Evolutionary conservation across 2,888 invertebrate genomes (phyloP), one percentile per base, ranked within the genome.

Genomic region (Temnothorax ravouxi): DNA sequence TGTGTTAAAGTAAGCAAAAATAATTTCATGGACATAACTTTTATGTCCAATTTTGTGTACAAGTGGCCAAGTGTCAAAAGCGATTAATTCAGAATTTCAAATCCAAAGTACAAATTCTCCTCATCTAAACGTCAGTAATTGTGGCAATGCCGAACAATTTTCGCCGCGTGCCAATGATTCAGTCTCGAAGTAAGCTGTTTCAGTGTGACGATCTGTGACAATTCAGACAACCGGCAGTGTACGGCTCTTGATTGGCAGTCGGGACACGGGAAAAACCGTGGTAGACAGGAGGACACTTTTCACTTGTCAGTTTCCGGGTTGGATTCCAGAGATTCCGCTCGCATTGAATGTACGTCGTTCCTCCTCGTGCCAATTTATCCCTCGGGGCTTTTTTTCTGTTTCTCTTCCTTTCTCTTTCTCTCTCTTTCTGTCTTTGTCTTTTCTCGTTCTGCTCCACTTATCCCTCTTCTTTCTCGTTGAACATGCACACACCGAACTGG

Each of bases 261-360:
- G 52, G 64, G 21, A 62, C 54, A 56, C 8, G 54, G 54, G 41
- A 77, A 66, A 66, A 77, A 77, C 66, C 41, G 64, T 41, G 44
- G 15, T 59, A 79, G 56, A 79, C 56, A 47, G 79, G 47, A 29
- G 25, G 56, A 56, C 67, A 67, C 67, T 56, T 69, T 79, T 67
- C 56, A 59, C 79, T 79, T 67, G 67, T 67, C 67, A 79, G 44
- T 79, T 67, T 79, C 15, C 44, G 29, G 44, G 44, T 52, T 52
- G 64, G 52, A 77, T 77, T 77, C 77, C 77, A 34, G 56, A n/a
- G 56, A 67, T 79, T 79, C 79, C 67, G 44, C 44, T 34, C 56
- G 67, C 56, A 47, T 44, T 67, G 52, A 83, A 75, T 54, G 75
- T 29, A 11, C 47, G 34, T 80, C 54, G 59, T 50, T 38, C 62